These are phyloP conservation scores for Conus ventricosus DNA, from an alignment of 1,140 invertebrate species.

Conservation along the genomic window DNA sequence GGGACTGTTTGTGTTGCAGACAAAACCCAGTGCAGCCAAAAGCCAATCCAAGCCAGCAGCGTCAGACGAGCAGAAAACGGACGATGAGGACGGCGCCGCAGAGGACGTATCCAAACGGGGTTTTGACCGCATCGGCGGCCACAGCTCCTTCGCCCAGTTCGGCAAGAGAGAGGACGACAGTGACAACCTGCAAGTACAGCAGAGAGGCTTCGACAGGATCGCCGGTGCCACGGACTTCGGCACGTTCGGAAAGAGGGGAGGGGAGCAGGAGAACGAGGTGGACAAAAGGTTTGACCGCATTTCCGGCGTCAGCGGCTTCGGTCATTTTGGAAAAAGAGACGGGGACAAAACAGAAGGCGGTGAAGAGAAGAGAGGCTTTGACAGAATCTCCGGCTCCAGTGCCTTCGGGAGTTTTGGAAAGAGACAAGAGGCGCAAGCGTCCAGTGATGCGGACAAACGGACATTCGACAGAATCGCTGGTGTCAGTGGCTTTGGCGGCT, in stretches of 20 bases:
- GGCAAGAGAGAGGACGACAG: constrained; percentile 15
- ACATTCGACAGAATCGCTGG: neutral
- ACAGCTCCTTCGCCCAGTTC: constrained; percentile 30
- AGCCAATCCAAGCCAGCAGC: neutral
- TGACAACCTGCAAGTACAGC: neutral
- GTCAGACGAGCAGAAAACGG: neutral
- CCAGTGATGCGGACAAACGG: neutral
- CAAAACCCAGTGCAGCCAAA: neutral
- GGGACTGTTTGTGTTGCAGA: neutral
- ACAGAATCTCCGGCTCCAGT: neutral
- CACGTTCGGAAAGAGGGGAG: constrained; percentile 3
- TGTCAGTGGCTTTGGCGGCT: neutral
- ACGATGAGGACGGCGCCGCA: neutral
- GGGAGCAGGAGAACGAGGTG: neutral
- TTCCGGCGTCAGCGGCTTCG: constrained; percentile 9
- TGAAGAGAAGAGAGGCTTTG: neutral
- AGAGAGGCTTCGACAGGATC: constrained; percentile 21
- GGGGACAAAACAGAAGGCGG: neutral
- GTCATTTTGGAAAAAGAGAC: neutral
- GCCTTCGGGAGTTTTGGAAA: constrained; percentile 18
- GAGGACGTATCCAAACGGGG: neutral
- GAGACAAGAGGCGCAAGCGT: no score
- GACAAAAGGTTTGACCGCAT: constrained; percentile 17
- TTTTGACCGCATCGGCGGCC: constrained; percentile 23
- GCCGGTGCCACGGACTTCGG: neutral